phyloP scores from a whole-genome alignment of 2,797 vertebrate species.

The Myripristis jacobus region DNA sequence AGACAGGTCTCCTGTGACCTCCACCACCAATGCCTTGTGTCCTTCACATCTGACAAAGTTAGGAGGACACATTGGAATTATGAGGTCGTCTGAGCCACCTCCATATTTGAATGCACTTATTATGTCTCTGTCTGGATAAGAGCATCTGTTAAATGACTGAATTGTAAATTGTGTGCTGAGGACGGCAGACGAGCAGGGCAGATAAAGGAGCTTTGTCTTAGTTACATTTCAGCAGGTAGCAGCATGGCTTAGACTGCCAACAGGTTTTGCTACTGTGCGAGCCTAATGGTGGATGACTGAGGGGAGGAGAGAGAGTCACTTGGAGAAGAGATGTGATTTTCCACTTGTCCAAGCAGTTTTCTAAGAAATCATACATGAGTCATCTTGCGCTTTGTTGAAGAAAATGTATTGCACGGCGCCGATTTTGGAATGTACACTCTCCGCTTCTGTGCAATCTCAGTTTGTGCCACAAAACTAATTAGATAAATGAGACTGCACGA shows the following conservation, averaged over 20 bases:
- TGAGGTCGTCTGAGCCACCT: conserved; percentile 48
- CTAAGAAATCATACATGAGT: conserved; percentile 59
- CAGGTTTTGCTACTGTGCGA: conserved; percentile 78
- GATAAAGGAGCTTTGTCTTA: conserved; percentile 82
- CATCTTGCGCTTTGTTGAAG: conserved; percentile 26
- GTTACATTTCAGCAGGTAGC: conserved; percentile 79
- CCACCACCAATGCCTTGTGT: conserved; percentile 49
- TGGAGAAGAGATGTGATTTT: conserved; percentile 76
- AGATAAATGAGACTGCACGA: not conserved
- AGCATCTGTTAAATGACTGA: conserved; percentile 79
- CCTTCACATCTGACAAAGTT: conserved; percentile 77
- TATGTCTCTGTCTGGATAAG: conserved; percentile 71
- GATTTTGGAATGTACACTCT: conserved; percentile 32
- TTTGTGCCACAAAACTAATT: conserved; percentile 15
- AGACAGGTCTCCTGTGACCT: conserved; percentile 76
- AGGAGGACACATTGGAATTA: conserved; percentile 65
- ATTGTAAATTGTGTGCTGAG: conserved; percentile 77
- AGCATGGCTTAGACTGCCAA: conserved; percentile 76
- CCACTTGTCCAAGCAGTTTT: conserved; percentile 78
- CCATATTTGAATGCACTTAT: conserved; percentile 72
- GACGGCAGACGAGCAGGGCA: conserved; percentile 74
- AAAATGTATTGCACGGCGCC: not conserved
- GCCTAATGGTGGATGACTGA: conserved; percentile 81
- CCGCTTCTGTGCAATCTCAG: no score
- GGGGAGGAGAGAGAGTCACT: conserved; percentile 71